A percentile compares a stretch with the other conserved stretches of the same genome.
Evolutionary conservation across 2,797 vertebrate genomes (phyloP).

Genomic region (Poeciliopsis gracilis): DNA sequence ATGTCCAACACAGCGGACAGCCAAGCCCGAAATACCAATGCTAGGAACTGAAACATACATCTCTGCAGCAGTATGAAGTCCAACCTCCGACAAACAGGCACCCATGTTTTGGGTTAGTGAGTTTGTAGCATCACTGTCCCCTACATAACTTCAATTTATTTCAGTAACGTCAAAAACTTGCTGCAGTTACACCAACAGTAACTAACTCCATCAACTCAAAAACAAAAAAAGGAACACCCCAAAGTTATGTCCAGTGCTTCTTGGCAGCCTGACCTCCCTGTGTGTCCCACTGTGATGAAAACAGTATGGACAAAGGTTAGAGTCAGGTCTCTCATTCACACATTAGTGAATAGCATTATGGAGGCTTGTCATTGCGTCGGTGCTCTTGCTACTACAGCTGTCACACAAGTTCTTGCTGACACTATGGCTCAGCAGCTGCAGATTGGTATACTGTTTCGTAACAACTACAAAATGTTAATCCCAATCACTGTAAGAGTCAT

Average conservation of each 20-base stretch:
- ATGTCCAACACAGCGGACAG: constrained; percentile 28
- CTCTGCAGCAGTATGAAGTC: constrained; percentile 14
- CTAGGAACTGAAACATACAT: constrained; percentile 30
- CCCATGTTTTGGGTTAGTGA: constrained; percentile 42
- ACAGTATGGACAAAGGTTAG: constrained; percentile 59
- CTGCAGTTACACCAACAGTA: constrained; percentile 6
- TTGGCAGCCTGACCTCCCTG: constrained; percentile 54
- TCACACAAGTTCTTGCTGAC: constrained; percentile 60
- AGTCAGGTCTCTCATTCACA: constrained; percentile 71
- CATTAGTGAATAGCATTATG: constrained; percentile 72
- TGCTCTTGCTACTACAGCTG: constrained; percentile 72
- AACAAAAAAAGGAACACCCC: background rate
- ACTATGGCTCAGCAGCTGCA: constrained; percentile 77
- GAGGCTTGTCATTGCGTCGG: constrained; percentile 59
- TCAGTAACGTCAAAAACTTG: constrained; percentile 38
- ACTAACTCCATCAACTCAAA: constrained; percentile 7
- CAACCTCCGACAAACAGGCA: constrained; percentile 8
- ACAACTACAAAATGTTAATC: constrained; percentile 66
- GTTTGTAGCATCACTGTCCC: constrained; percentile 47
- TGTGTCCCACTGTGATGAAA: constrained; percentile 62
- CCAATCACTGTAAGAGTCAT: constrained; percentile 37
- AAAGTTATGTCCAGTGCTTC: constrained; percentile 54
- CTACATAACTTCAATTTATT: constrained; percentile 37
- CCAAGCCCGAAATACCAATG: constrained; percentile 44
- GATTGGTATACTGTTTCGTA: constrained; percentile 69